Base-by-base conservation (phyloP, 2,113 vertebrate genomes). In the Neofelis nebulosa region DNA sequence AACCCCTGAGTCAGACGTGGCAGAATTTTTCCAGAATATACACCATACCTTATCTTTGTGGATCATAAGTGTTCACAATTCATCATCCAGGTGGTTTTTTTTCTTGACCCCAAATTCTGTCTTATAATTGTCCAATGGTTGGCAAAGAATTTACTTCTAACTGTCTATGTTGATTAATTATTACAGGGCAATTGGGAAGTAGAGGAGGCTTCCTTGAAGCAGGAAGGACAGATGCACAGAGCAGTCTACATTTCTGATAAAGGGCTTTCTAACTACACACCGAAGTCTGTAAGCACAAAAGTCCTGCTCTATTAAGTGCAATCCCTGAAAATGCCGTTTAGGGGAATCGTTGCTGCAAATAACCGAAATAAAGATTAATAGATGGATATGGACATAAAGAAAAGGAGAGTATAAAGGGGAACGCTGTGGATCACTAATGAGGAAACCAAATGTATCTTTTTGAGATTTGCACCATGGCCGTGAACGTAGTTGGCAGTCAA, bases 211-310 rank as follows among this genome's bases (percentile, higher is more conserved):
- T 45, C 23, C 48, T 2, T 48, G 16, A 27, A 23, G 52, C 4
- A 9, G 15, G 19, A 33, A 82, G n/a, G 38, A 21, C 0, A 2
- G 45, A 85, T 14, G 25, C 16, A 19, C 36, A 29, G 41, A 71
- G 41, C 0, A 2, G 7, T 19, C 65, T 10, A 0, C 0, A 2
- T 19, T 31, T 12, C 55, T 6, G 1, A 23, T 12, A 31, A 78
- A 33, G 18, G 10, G 38, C 2, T 36, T 48, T 80, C 45, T 45
- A 52, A 55, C 9, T 1, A 10, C 12, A 89, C 1, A 13, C 12
- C 2, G 1, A 18, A 45, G 21, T n/a, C 7, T 16, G 33, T n/a
- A 36, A 66, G 10, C 66, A 19, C 4, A 2, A 76, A 1, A 1
- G 5, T 8, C 45, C 52, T 41, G 19, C 29, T 65, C 41, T 69